Evolutionary conservation across 2,797 vertebrate species (phyloP).

Genomic region (Eidolon dupreanum): DNA sequence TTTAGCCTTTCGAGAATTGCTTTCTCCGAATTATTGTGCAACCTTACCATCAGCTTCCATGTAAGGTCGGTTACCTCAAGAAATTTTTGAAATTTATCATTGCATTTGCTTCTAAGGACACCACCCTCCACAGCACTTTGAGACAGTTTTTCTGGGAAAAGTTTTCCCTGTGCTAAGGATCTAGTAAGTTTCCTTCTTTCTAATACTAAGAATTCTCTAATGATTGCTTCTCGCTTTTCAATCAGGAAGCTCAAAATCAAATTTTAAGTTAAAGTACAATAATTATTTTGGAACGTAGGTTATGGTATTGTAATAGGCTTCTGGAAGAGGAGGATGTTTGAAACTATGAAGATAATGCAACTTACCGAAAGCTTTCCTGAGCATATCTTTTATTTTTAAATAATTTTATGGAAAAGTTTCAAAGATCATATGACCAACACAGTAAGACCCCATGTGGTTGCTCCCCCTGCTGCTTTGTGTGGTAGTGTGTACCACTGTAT

Average conservation of each 20-base stretch:
- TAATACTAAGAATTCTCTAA: neutral
- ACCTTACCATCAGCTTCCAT: neutral
- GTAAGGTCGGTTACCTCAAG: neutral
- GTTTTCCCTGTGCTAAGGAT: neutral
- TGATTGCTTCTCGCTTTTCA: neutral
- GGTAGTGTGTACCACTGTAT: neutral
- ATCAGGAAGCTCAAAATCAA: neutral
- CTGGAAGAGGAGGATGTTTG: neutral
- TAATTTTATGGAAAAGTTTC: neutral
- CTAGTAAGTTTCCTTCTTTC: neutral
- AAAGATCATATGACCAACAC: neutral
- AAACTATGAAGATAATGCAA: neutral
- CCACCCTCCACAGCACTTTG: neutral
- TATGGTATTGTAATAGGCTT: neutral
- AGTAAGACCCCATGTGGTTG: neutral
- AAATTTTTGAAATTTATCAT: neutral
- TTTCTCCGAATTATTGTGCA: neutral
- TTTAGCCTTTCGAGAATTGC: neutral
- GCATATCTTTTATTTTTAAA: neutral
- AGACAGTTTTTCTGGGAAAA: constrained; percentile 13
- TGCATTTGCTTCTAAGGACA: neutral
- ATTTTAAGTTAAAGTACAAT: neutral
- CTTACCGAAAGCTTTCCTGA: neutral
- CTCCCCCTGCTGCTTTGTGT: neutral
- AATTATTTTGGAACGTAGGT: neutral